Conservation (phyloP, 2,888 invertebrate species). For the Thyatira batis region DNA sequence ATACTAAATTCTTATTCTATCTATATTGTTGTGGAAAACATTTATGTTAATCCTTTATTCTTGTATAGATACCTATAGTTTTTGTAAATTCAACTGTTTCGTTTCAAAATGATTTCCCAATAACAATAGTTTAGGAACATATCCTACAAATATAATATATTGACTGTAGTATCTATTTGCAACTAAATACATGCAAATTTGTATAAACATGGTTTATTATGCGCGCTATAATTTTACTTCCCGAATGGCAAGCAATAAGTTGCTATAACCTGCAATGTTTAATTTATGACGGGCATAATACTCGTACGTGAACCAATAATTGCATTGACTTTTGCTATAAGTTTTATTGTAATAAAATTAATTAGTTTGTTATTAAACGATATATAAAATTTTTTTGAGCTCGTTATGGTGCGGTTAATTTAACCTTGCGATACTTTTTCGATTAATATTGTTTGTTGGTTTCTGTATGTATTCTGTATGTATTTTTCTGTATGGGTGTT, state of each 20-base stretch:
- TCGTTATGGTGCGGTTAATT: background rate
- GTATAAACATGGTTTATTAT: conserved; percentile 43
- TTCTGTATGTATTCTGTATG: no score
- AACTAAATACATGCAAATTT: conserved; percentile 23
- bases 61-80: no score
- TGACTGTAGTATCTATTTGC: conserved; percentile 7
- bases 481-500: no score
- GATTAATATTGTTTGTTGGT: background rate
- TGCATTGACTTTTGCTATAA: conserved; percentile 44
- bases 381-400: background rate
- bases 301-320: conserved; percentile 42
- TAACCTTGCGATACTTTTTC: background rate
- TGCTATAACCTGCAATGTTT: conserved; percentile 35
- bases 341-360: conserved; percentile 23
- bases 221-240: conserved; percentile 52
- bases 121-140: background rate
- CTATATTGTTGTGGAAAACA: no score
- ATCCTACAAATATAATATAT: background rate
- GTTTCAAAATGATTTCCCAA: background rate
- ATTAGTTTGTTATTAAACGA: conserved; percentile 15
- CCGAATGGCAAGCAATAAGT: conserved; percentile 40
- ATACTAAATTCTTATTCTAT: no score
- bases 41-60: no score
- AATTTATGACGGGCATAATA: conserved; percentile 46
- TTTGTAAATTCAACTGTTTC: background rate